phyloP scores from a whole-genome alignment of 2,113 vertebrate species.

The Coptodon rendalli region DNA sequence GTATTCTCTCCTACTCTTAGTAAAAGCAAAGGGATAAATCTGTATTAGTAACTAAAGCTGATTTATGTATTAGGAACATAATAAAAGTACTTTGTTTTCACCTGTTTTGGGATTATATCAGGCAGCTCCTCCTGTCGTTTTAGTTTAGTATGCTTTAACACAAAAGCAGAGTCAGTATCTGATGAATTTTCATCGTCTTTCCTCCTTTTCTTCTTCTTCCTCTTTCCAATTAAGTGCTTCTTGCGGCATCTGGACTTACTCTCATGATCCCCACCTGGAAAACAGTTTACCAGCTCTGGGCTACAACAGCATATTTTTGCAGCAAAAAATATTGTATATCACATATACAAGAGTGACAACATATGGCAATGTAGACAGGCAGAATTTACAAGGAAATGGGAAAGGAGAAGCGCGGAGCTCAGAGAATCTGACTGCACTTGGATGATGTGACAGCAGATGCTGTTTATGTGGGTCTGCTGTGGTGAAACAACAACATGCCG shows the following conservation, averaged over 20 bases:
- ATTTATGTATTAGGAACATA: fast-evolving
- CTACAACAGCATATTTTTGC: neutral
- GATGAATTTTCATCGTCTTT: conserved; percentile 53
- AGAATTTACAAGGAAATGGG: neutral
- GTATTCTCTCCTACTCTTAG: fast-evolving
- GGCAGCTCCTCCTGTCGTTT: conserved; percentile 61
- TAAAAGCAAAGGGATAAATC: fast-evolving
- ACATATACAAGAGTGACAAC: neutral
- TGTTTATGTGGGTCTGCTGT: neutral
- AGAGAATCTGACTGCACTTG: neutral
- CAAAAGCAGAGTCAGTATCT: conserved; percentile 44
- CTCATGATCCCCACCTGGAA: conserved; percentile 22
- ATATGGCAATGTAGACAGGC: fast-evolving
- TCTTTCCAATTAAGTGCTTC: conserved; percentile 37
- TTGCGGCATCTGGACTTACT: conserved; percentile 47
- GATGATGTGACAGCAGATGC: neutral
- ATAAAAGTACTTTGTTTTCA: neutral
- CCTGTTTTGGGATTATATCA: conserved; percentile 71
- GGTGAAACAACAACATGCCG: fast-evolving
- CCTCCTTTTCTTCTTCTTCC: conserved; percentile 56
- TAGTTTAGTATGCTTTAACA: conserved; percentile 26
- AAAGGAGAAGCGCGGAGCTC: fast-evolving
- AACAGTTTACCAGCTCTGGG: neutral
- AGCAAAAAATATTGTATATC: neutral
- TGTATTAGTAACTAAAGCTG: neutral